These are phyloP conservation scores for Catajapyx aquilonaris DNA, from an alignment of 1,140 invertebrate genomes.

Conservation along the genomic window DNA sequence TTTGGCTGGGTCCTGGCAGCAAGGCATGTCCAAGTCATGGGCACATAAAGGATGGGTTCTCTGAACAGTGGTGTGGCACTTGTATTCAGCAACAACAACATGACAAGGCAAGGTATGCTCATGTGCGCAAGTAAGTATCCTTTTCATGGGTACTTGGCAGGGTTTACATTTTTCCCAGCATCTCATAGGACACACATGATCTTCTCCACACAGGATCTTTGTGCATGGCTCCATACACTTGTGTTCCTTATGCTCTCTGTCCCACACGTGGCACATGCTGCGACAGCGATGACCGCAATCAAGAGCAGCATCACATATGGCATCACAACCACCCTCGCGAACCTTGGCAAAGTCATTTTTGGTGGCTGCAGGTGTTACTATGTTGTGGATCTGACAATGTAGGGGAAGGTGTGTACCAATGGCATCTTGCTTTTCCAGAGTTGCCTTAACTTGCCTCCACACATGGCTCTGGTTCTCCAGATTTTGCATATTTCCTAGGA, in stretches of 20 bases:
- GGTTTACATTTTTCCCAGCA: conserved; percentile 1
- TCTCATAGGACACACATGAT: not conserved
- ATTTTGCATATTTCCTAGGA: conserved; percentile 36
- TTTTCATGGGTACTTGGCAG: not conserved
- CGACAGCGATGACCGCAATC: conserved; percentile 12
- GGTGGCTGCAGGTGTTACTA: not conserved
- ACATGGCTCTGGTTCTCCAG: conserved; percentile 17
- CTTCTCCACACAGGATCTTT: not conserved
- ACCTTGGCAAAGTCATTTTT: conserved; percentile 1
- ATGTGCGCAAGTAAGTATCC: conserved; percentile 4
- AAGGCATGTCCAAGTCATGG: not conserved
- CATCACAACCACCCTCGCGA: conserved; percentile 8
- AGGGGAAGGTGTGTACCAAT: conserved; percentile 17
- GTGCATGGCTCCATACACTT: conserved; percentile 6
- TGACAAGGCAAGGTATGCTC: not conserved
- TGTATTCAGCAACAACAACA: not conserved
- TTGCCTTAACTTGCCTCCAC: conserved; percentile 9
- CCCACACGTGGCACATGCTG: conserved; percentile 12
- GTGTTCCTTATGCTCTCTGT: conserved; percentile 9
- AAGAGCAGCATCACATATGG: conserved; percentile 6
- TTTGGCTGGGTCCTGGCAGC: not conserved
- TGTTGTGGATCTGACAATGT: conserved; percentile 9
- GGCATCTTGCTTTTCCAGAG: conserved; percentile 6
- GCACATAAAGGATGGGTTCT: conserved; percentile 2
- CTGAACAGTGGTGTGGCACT: not conserved